Conservation (phyloP, 2,888 invertebrate genomes). For the Eudemis profundana region DNA sequence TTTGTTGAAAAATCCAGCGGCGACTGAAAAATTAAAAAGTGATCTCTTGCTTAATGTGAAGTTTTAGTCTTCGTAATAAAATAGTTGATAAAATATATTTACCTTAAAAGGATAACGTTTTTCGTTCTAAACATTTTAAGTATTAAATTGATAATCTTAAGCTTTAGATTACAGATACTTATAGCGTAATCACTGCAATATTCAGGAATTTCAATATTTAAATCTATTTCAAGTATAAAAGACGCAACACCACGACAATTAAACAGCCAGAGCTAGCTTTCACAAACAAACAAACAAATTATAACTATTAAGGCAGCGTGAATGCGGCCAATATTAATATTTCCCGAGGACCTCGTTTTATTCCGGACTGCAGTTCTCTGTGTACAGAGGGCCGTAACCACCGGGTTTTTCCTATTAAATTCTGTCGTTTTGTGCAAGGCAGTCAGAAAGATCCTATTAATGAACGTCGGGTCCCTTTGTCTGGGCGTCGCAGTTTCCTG, state of each 20-base stretch:
- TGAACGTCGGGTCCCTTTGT: conserved; percentile 81
- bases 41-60: conserved; percentile 33
- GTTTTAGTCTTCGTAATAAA: conserved; percentile 30
- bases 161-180: background rate
- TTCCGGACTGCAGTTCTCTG: conserved; percentile 79
- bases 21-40: conserved; percentile 57
- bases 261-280: conserved; percentile 30
- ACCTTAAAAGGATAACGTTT: background rate
- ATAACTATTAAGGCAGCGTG: conserved; percentile 72
- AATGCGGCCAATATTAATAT: conserved; percentile 81
- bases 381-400: background rate
- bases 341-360: conserved; percentile 75
- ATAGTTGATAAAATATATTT: background rate
- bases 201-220: conserved; percentile 10
- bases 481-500: conserved; percentile 75
- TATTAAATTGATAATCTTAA: no score
- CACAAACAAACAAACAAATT: conserved; percentile 70
- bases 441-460: conserved; percentile 82
- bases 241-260: conserved; percentile 24
- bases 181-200: background rate
- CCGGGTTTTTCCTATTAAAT: background rate
- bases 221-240: conserved; percentile 22
- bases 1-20: conserved; percentile 57
- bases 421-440: conserved; percentile 6
- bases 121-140: no score